Evolutionary conservation across 2,797 vertebrate species (phyloP).

Genomic region (Phataginus tricuspis): DNA sequence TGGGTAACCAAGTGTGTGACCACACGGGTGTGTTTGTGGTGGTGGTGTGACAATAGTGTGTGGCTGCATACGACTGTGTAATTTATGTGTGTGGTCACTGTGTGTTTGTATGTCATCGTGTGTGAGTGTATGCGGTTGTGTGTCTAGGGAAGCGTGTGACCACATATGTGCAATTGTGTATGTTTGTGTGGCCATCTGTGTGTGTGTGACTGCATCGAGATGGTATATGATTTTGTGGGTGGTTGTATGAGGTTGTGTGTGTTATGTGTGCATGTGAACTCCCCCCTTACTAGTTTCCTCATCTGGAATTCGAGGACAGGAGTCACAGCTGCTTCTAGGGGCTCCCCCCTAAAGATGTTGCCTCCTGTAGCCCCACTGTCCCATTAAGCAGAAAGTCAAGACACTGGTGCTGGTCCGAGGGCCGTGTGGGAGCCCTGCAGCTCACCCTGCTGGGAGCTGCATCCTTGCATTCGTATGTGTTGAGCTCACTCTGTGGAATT

Average conservation of each 20-base stretch:
- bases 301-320: not conserved
- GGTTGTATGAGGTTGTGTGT: not conserved
- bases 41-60: not conserved
- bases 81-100: not conserved
- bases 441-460: rapidly evolving
- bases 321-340: rapidly evolving
- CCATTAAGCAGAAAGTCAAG: not conserved
- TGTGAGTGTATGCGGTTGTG: no score
- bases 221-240: not conserved
- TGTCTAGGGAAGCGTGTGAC: not conserved
- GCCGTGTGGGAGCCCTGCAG: rapidly evolving
- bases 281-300: not conserved
- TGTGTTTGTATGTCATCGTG: no score
- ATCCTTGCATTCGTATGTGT: no score
- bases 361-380: no score
- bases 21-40: not conserved
- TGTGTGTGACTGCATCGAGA: not conserved
- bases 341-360: not conserved
- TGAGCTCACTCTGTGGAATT: not conserved
- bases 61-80: not conserved
- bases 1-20: not conserved
- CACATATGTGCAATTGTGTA: no score
- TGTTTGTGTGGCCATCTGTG: no score
- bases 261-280: not conserved
- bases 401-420: rapidly evolving